A percentile compares a stretch with the other conserved stretches of the same genome.
Conservation (phyloP, 2,888 invertebrate genomes). For the Drosophila nr. fundita region DNA sequence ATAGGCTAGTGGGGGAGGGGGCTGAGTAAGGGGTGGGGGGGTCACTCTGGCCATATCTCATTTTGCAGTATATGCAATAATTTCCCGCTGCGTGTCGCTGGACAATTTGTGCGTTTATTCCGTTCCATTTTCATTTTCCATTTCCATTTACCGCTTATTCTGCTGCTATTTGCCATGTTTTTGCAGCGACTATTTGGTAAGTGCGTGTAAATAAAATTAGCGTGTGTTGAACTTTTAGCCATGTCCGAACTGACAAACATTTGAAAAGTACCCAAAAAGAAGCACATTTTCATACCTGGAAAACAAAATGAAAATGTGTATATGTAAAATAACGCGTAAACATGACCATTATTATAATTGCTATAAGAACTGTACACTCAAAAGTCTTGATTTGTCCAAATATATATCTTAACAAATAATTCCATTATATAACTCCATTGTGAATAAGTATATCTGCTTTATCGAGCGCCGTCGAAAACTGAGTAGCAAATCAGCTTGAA, state of each 20-base stretch:
- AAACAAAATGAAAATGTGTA: background rate
- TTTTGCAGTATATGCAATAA: conserved; percentile 43
- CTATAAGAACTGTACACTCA: background rate
- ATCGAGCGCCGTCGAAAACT: background rate
- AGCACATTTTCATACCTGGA: background rate
- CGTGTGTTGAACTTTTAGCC: conserved; percentile 56
- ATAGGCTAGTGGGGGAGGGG: background rate
- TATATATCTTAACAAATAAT: too few species aligned
- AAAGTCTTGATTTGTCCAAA: too few species aligned
- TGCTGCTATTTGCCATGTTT: conserved; percentile 21
- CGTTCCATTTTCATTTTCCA: conserved; percentile 13
- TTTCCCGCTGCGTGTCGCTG: conserved; percentile 40
- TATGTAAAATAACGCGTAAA: accelerated
- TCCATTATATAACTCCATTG: background rate
- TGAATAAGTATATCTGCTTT: background rate
- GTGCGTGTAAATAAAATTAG: conserved; percentile 77
- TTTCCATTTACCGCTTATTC: conserved; percentile 22
- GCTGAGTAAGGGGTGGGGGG: background rate
- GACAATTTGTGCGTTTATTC: conserved; percentile 30
- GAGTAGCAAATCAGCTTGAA: background rate
- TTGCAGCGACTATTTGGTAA: conserved; percentile 57
- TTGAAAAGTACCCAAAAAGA: background rate
- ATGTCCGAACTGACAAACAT: conserved; percentile 37
- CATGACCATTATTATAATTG: background rate
- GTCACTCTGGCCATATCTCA: conserved; percentile 16